These are phyloP conservation scores for Cynopterus sphinx DNA, from an alignment of 2,797 vertebrate genomes.

Conservation along the genomic window DNA sequence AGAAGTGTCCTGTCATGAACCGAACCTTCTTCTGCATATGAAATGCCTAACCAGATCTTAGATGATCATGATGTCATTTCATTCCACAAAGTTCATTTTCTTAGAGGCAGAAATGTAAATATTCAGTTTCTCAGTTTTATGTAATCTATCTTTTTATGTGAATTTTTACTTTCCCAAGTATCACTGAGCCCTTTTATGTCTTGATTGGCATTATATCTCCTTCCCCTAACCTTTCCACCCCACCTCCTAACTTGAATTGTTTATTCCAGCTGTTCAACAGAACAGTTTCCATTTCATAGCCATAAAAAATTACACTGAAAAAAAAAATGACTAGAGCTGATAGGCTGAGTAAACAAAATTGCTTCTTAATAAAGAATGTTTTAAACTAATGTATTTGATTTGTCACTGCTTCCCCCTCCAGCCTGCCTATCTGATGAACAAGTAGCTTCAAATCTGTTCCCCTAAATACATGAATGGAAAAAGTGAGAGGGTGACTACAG, in stretches of 20 bases:
- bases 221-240: neutral
- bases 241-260: neutral
- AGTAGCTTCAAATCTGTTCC: constrained; percentile 15
- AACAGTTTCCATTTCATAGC: neutral
- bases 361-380: constrained; percentile 27
- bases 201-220: neutral
- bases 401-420: neutral
- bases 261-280: neutral
- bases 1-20: neutral
- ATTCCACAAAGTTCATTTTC: neutral
- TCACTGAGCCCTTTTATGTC: neutral
- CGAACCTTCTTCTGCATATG: neutral
- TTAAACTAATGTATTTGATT: neutral
- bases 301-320: neutral
- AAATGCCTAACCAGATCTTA: neutral
- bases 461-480: constrained; percentile 38
- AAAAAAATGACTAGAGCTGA: neutral
- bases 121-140: neutral
- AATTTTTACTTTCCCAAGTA: constrained; percentile 1
- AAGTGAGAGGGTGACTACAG: neutral
- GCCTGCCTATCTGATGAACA: neutral
- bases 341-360: neutral
- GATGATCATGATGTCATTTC: neutral
- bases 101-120: constrained; percentile 17
- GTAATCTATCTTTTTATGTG: neutral